A percentile compares a stretch with the other conserved stretches of the same genome.
Evolutionary conservation across 2,113 vertebrate genomes (phyloP).

Genomic region (Hiodon alosoides): DNA sequence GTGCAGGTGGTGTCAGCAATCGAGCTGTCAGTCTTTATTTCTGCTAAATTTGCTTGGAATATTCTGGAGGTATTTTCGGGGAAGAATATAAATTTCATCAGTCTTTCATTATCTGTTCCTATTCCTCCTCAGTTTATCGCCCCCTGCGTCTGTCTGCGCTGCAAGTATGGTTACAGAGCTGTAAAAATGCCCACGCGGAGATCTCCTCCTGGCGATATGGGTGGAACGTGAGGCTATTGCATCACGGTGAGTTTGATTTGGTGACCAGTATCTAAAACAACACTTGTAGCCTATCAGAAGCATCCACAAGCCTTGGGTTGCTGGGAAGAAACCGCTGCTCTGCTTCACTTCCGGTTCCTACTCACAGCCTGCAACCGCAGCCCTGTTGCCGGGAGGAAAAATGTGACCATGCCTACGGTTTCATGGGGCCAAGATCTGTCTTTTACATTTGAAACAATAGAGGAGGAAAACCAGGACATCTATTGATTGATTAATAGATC

Average conservation of each 20-base stretch:
- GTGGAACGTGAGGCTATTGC: neutral
- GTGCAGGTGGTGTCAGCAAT: neutral
- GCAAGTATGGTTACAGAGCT: conserved; percentile 23
- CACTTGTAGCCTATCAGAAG: neutral
- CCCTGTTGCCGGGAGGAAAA: neutral
- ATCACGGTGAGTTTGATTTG: conserved; percentile 10
- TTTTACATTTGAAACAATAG: no score
- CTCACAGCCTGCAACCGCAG: neutral
- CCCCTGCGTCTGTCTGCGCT: neutral
- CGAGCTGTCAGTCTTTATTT: neutral
- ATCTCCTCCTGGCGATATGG: no score
- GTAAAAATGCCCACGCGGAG: conserved; percentile 19
- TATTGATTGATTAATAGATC: no score
- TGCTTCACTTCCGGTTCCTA: neutral
- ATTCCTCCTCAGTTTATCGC: neutral
- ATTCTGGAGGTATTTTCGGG: conserved; percentile 6
- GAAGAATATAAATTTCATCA: neutral
- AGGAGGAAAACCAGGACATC: no score
- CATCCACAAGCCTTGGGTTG: neutral
- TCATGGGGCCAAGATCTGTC: conserved; percentile 21
- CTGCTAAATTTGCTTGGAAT: neutral
- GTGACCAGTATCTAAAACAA: neutral
- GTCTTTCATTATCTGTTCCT: neutral
- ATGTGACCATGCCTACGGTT: conserved; percentile 14
- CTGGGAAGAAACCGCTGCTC: neutral